These are phyloP conservation scores for Odontomachus brunneus DNA, from an alignment of 1,140 invertebrate species.

Conservation along the genomic window DNA sequence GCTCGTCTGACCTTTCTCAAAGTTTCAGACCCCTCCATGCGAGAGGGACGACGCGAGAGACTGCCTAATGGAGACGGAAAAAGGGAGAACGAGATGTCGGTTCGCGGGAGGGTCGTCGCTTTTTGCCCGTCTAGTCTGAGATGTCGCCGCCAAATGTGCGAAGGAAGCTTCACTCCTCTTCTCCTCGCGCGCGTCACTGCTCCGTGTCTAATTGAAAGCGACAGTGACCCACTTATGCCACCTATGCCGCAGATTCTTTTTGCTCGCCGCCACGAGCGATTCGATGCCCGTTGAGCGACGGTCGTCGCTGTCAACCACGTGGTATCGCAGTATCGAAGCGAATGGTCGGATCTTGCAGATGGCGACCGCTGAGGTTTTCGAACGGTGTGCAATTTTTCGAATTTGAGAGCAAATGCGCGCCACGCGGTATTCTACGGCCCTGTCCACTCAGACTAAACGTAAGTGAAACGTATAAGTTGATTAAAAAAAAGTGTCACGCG, in stretches of 20 bases:
- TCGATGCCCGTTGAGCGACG: slow-evolving; percentile 16
- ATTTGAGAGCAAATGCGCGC: no score
- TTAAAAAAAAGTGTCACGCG: no score
- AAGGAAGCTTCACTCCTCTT: slow-evolving; percentile 64
- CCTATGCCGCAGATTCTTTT: slow-evolving; percentile 69
- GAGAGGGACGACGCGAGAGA: slow-evolving; percentile 49
- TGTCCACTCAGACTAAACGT: no score
- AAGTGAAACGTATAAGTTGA: no score
- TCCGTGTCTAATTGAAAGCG: slow-evolving; percentile 74
- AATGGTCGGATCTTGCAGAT: background rate
- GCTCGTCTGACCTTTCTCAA: slow-evolving; percentile 75
- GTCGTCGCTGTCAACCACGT: background rate
- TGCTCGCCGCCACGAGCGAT: slow-evolving; percentile 8
- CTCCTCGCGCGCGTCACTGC: slow-evolving; percentile 41
- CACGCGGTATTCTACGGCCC: no score
- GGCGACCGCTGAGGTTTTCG: no score
- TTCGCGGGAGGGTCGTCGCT: slow-evolving; percentile 71
- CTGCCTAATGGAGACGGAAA: slow-evolving; percentile 59
- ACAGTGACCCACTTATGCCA: slow-evolving; percentile 77
- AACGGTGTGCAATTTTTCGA: no score
- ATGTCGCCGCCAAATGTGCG: slow-evolving; percentile 77
- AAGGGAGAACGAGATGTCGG: slow-evolving; percentile 62
- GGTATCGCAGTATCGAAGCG: background rate
- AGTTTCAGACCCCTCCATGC: slow-evolving; percentile 62
- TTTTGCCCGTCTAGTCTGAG: slow-evolving; percentile 80